Evolutionary conservation across 2,113 vertebrate genomes (phyloP), one percentile per base, ranked within the genome.

Genomic region (Canis aureus): DNA sequence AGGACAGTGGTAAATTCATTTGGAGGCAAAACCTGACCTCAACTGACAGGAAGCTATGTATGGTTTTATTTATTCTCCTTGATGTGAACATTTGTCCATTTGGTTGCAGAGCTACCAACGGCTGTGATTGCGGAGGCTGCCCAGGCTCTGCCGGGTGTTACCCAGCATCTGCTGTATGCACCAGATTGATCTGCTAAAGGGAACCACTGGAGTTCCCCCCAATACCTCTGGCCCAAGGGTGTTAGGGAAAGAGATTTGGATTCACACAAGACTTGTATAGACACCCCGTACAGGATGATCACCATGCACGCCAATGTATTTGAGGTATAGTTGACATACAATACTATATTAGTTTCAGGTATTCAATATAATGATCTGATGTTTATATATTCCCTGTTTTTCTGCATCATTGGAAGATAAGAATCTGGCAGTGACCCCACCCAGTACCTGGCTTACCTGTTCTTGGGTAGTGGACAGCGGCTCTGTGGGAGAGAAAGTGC

Each of bases 111-210:
- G 29, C 3, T 15, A 13, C 29, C 9, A 25, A 16, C 0, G 35
- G 38, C 11, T 23, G 22, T 10, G 66, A 22, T 10, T 11, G 12
- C 27, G 49, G 73, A 20, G 57, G 5, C 51, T 67, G 2, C 49
- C 16, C 3, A 0, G n/a, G 67, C 20, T 90, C 60, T 16, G 53
- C 87, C 29, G 19, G 67, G n/a, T 57, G 53, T 1, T 6, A 8
- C 69, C 88, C 73, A 4, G 3, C 10, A 1, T 10, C 1, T 3
- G 3, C 53, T 0, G 0, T 4, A 1, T 0, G 8, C 0, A 2
- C 35, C 19, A 0, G 5, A 4, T 51, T 13, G 7, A 43, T 27
- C 8, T 17, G 27, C 55, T 8, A 7, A 25, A 60, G 35, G 67
- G 16, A 23, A 7, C 10, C 23, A 2, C 29, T n/a, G 23, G 64